These are phyloP conservation scores for Manis pentadactyla DNA, from an alignment of 2,797 vertebrate genomes.

Conservation along the genomic window DNA sequence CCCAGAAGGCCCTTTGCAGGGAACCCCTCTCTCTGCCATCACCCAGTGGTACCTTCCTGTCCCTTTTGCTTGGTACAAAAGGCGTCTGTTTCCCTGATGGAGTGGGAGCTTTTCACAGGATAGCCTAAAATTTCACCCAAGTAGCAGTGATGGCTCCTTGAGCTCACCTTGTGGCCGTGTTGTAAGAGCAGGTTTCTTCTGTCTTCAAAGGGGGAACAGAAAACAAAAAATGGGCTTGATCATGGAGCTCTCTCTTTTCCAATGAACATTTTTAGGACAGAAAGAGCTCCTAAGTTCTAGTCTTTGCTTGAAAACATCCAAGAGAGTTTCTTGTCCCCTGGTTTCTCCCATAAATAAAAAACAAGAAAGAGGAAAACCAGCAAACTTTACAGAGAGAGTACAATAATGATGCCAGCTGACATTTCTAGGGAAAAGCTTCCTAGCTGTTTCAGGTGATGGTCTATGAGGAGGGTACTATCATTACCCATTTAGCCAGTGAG, in stretches of 20 bases:
- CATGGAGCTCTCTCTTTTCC: background rate
- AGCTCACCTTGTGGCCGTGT: background rate
- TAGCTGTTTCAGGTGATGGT: background rate
- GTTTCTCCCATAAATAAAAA: background rate
- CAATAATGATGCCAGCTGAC: background rate
- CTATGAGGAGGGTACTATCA: fast-evolving
- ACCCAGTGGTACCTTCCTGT: background rate
- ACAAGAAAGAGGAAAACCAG: background rate
- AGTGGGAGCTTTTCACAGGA: background rate
- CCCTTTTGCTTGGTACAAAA: background rate
- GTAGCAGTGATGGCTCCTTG: background rate
- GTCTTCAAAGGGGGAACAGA: too few species aligned
- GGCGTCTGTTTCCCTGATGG: background rate
- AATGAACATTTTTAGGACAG: background rate
- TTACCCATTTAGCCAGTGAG: background rate
- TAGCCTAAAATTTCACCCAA: background rate
- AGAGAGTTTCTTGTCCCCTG: background rate
- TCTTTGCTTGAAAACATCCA: background rate
- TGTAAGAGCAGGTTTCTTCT: background rate
- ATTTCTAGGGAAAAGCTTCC: background rate
- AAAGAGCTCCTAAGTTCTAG: background rate
- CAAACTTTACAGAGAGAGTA: background rate
- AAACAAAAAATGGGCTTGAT: fast-evolving
- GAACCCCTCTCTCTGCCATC: background rate
- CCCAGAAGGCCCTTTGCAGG: background rate